Evolutionary conservation across 2,797 vertebrate genomes (phyloP).

Genomic region (Fundulus diaphanus): DNA sequence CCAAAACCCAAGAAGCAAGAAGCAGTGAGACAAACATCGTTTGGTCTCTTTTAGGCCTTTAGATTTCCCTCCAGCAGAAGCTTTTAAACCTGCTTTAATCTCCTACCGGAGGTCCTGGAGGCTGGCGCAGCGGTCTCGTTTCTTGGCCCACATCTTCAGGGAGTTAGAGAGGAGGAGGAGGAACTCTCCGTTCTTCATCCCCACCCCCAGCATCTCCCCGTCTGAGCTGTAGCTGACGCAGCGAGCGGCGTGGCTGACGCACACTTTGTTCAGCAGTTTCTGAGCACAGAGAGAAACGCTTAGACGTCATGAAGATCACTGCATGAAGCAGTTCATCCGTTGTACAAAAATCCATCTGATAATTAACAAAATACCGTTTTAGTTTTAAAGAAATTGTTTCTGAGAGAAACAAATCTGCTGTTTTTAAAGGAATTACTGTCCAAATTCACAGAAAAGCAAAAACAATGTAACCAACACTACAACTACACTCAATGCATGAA

Average conservation of each 20-base stretch:
- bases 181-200: constrained; percentile 97
- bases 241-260: constrained; percentile 87
- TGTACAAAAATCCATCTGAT: too few species aligned
- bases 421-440: too few species aligned
- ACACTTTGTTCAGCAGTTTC: constrained; percentile 96
- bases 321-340: background rate
- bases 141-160: constrained; percentile 95
- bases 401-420: background rate
- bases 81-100: background rate
- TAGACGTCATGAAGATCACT: too few species aligned
- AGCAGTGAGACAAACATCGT: background rate
- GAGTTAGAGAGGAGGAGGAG: constrained; percentile 90
- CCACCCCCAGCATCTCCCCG: constrained; percentile 93
- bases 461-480: background rate
- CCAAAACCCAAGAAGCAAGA: background rate
- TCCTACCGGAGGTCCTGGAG: constrained; percentile 92
- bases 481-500: background rate
- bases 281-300: constrained; percentile 49
- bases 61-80: background rate
- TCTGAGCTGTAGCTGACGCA: constrained; percentile 91
- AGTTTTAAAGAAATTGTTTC: background rate
- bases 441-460: too few species aligned
- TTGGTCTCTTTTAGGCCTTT: background rate
- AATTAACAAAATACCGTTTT: background rate
- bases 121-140: constrained; percentile 91